Conservation (phyloP, 2,888 invertebrate genomes). For the Drosophila mulleri region DNA sequence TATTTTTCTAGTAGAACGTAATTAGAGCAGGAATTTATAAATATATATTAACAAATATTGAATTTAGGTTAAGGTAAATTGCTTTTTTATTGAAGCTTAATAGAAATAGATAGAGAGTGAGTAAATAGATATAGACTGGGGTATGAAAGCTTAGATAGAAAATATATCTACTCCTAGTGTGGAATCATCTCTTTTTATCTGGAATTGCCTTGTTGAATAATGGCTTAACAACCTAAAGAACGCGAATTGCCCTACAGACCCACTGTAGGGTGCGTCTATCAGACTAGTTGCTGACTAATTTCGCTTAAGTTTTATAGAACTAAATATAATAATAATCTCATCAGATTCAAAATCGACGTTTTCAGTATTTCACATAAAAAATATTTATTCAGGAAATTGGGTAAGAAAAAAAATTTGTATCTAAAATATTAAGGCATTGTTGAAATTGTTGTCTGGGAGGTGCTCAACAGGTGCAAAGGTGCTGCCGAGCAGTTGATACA, state of each 20-base stretch:
- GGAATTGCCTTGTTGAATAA: no score
- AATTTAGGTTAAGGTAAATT: neutral
- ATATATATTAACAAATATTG: neutral
- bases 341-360: no score
- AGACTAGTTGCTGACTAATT: no score
- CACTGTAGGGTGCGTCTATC: neutral
- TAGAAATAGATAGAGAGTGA: neutral
- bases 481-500: neutral
- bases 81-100: neutral
- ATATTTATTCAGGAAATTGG: constrained; percentile 1
- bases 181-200: no score
- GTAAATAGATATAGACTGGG: no score
- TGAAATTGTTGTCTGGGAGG: neutral
- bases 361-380: neutral
- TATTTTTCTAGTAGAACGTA: neutral
- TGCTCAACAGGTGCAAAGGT: neutral
- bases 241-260: neutral
- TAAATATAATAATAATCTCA: neutral
- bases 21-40: neutral
- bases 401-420: neutral
- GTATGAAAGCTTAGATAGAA: no score
- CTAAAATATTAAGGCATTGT: neutral
- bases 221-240: neutral
- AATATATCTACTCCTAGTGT: no score
- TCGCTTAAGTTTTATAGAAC: neutral